Base-by-base conservation (phyloP, 1,140 invertebrate species). In the Zaprionus kolodkinae region DNA sequence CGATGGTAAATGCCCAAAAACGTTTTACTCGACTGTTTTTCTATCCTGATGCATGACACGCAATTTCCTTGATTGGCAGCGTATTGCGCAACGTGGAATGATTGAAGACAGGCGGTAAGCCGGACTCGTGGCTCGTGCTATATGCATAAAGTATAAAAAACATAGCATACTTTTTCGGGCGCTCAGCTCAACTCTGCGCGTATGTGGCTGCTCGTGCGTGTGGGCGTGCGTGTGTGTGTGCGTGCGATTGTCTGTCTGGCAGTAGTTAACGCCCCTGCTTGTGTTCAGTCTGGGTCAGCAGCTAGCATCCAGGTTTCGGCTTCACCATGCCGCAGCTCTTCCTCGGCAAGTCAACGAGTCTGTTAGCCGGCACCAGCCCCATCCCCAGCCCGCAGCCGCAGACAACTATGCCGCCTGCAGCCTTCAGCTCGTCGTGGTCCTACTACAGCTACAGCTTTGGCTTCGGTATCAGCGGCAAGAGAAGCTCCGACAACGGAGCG, bases 21-120 rank as follows among this genome's bases (percentile, higher is more conserved):
- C 74, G 81, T 78, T 84, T 69, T 69, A 71, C 67, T 67, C 60
- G 54, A 59, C 59, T 57, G 33, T 27, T 55, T 15, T 50, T 45
- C 35, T n/a, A 43, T 72, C 35, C 56, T 33, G 38, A 15, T 36
- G 48, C 80, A 84, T 84, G 84, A 78, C 84, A 87, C 84, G 84
- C 84, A 87, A 87, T 84, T 84, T 89, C 77, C 84, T 87, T 88
- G 84, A 87, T 87, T 88, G 84, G 80, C 80, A 79, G 69, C 68
- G 60, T 64, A 68, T 50, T 27, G 48, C 61, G 61, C 66, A 52
- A 74, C 64, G 57, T 68, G 69, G 64, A 80, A 63, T 87, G 84
- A 88, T 88, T 88, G 84, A 88, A 75, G 50, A 68, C 72, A 43
- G 54, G 57, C 68, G 50, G 77, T 82, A 70, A 89, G 85, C 78